Evolutionary conservation across 2,888 invertebrate genomes (phyloP), one percentile per base, ranked within the genome.

Genomic region (Clostera curtula): DNA sequence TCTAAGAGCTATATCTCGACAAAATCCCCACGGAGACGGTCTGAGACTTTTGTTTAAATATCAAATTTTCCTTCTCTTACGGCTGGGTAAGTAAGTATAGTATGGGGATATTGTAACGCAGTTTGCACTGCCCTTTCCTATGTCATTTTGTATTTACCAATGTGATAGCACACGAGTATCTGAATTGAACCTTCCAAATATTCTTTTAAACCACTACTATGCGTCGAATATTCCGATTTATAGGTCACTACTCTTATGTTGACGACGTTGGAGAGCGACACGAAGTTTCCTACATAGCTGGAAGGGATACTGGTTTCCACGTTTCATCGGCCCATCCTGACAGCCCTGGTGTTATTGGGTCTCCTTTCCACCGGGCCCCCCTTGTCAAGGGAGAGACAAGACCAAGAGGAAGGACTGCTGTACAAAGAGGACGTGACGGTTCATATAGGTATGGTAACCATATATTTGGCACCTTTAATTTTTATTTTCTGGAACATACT

Each of bases 261-360:
- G 92, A 92, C 48, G 92, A 93, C 54, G 87, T 90, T 13, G 93
- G 93, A 0, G 90, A 92, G 51, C 80, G 89, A 1, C 92, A 92
- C 54, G 89, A 90, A 43, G 92, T 93, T 0, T 87, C 90, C 11
- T 93, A 90, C 68, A 88, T 90, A 18, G 93, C 93, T 3, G 92
- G 92, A 0, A 86, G 90, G 19, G 89, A 89, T 37, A 91, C 89
- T 0, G 93, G 93, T 0, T 93, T 91, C 65, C 89, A 91, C 56
- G 91, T 93, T 2, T 88, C 88, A 12, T 90, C 89, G 1, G 85
- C 89, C 0, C 85, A 86, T 40, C 90, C 90, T 0, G 89, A 92
- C 55, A 88, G 89, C 12, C 89, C 90, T 24, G 88, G 87, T 2
- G 80, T 88, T 25, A 87, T 88, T 17, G 89, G 88, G 1, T 85